phyloP scores from a whole-genome alignment of 2,797 vertebrate genomes.

The Orestias chungarensis region DNA sequence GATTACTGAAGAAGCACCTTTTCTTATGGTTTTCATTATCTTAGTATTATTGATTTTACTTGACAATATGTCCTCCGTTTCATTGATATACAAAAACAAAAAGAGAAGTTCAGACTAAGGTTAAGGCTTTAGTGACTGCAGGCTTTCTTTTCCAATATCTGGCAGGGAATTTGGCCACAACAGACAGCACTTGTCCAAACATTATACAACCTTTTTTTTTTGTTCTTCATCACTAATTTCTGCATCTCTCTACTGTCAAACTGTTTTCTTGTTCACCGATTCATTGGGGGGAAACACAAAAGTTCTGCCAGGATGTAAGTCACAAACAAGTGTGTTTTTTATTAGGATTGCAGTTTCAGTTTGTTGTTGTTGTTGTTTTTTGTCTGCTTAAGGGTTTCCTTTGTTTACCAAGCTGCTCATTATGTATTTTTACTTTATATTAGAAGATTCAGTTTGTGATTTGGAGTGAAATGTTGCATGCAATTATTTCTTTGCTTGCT shows the following conservation, averaged over 20 bases:
- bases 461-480: constrained; percentile 72
- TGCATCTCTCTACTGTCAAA: constrained; percentile 86
- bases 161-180: constrained; percentile 20
- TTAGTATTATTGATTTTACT: neutral
- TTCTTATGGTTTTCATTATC: no score
- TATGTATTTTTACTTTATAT: constrained; percentile 44
- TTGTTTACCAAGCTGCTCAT: neutral
- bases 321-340: constrained; percentile 36
- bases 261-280: constrained; percentile 82
- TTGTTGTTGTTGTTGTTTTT: constrained; percentile 32
- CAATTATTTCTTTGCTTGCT: constrained; percentile 49
- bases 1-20: no score
- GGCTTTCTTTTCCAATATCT: neutral
- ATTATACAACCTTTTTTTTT: neutral
- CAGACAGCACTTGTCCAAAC: constrained; percentile 16
- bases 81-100: neutral
- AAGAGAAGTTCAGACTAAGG: neutral
- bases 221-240: constrained; percentile 82
- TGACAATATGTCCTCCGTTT: neutral
- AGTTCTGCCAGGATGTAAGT: constrained; percentile 98
- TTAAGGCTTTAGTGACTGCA: constrained; percentile 5
- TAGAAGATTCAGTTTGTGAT: constrained; percentile 51
- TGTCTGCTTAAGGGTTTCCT: neutral
- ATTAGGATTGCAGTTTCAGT: constrained; percentile 31
- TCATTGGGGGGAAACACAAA: constrained; percentile 89